Evolutionary conservation across 2,797 vertebrate genomes (phyloP).

Genomic region (Nannoperca obscura): DNA sequence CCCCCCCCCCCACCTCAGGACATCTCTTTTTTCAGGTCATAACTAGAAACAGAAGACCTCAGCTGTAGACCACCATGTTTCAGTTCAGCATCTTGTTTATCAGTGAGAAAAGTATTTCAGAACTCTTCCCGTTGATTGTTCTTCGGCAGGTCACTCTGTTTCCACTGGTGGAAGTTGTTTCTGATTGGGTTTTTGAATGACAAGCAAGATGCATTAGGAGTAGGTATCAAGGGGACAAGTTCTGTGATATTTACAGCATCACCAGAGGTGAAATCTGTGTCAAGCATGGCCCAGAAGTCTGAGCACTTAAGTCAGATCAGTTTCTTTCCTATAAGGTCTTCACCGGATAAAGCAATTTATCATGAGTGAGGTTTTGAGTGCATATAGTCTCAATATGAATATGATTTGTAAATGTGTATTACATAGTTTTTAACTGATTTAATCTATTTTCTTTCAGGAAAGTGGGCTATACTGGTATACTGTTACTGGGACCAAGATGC

Average conservation of each 20-base stretch:
- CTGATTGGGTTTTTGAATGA: slow-evolving; percentile 2
- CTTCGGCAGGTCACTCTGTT: slow-evolving; percentile 11
- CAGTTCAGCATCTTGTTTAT: slow-evolving; percentile 31
- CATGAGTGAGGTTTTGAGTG: neutral
- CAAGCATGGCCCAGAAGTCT: neutral
- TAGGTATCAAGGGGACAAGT: neutral
- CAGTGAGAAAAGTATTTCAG: slow-evolving; percentile 22
- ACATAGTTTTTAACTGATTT: too few species aligned
- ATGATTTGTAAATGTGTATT: too few species aligned
- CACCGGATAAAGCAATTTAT: neutral
- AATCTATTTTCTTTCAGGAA: too few species aligned
- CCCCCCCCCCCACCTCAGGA: too few species aligned
- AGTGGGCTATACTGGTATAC: too few species aligned
- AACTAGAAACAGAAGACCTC: slow-evolving; percentile 33
- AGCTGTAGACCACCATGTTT: slow-evolving; percentile 1
- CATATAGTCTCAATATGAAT: too few species aligned
- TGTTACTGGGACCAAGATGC: too few species aligned
- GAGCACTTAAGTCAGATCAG: slow-evolving; percentile 19
- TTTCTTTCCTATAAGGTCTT: neutral
- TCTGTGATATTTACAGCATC: slow-evolving; percentile 4
- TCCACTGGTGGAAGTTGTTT: slow-evolving; percentile 19
- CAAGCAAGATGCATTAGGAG: neutral
- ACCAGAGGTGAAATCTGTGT: neutral
- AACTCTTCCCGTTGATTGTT: slow-evolving; percentile 4
- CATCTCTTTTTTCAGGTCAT: slow-evolving; percentile 62